Evolutionary conservation across 1,140 invertebrate species (phyloP), one percentile per base, ranked within the genome.

Genomic region (Heterodera carotae): DNA sequence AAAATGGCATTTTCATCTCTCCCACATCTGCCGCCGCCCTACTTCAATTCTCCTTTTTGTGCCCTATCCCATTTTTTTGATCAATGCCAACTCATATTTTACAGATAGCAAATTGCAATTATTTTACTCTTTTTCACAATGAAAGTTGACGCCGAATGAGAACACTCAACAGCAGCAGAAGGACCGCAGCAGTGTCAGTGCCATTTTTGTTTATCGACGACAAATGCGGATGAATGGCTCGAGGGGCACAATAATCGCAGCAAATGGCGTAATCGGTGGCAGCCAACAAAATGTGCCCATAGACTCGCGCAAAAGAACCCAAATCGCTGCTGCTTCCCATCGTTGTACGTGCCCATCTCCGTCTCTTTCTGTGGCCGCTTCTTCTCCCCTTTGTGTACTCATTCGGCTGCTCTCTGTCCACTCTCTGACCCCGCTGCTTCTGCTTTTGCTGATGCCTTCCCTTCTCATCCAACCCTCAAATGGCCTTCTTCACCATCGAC

Each of bases 1-100:
- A 74, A 69, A 36, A 74, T 74, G 34, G 43, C 33, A 39, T 74
- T 74, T 71, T 34, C n/a, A n/a, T n/a, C 71, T 8, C 71, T 74
- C 72, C 31, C 27, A 27, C 62, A n/a, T n/a, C 62, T 48, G 43
- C 53, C 22, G 56, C 18, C 48, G 8, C 4, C 39, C 7, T 12
- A 22, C 66, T 31, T 66, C 22, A 36, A 4, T 67, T 34, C 22
- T 67, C 39, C 66, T 34, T 67, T 66, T 66, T 66, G 62, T 8
- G 12, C 33, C 12, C 12, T 1, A 39, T 6, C 6, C 39, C n/a
- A n/a, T n/a, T n/a, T n/a, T 43, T 43, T 43, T 43, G 39, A 43
- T 43, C 39, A 43, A 12, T 43, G 39, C n/a, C n/a, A n/a, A n/a
- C n/a, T 43, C 39, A 43, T 43, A 8, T 12, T 2, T 43, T 43